Evolutionary conservation across 2,113 vertebrate species (phyloP).

Genomic region (Aphyosemion australe): DNA sequence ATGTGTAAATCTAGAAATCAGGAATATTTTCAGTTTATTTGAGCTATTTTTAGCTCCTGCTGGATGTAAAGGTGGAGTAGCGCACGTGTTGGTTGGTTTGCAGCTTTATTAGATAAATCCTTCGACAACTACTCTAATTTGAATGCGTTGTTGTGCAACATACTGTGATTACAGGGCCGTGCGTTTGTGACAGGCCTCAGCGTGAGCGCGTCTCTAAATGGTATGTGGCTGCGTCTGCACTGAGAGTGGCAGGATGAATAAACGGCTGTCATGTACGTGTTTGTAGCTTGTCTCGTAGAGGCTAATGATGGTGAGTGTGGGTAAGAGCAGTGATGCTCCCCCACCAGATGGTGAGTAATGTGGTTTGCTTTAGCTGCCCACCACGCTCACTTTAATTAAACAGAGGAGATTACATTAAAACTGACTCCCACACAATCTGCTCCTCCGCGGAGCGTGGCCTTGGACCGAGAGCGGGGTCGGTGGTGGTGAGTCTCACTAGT

Average conservation of each 20-base stretch:
- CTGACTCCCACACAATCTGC: conserved; percentile 67
- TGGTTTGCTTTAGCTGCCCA: conserved; percentile 71
- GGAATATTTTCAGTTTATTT: not conserved
- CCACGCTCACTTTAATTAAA: conserved; percentile 76
- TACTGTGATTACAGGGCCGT: conserved; percentile 39
- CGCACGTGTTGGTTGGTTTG: not conserved
- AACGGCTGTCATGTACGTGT: conserved; percentile 74
- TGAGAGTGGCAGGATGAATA: conserved; percentile 70
- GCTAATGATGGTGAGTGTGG: conserved; percentile 68
- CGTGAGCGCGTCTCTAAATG: conserved; percentile 33
- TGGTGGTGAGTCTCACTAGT: conserved; percentile 25
- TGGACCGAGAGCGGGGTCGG: conserved; percentile 14
- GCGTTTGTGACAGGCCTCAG: conserved; percentile 24
- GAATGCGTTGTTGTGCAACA: not conserved
- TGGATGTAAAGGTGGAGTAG: conserved; percentile 11
- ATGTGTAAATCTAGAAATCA: not conserved
- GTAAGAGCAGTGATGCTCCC: conserved; percentile 57
- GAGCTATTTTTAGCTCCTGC: not conserved
- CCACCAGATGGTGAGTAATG: conserved; percentile 76
- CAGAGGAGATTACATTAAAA: conserved; percentile 73
- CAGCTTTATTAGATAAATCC: conserved; percentile 19
- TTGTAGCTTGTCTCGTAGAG: conserved; percentile 68
- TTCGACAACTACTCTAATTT: conserved; percentile 12
- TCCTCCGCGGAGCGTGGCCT: conserved; percentile 43
- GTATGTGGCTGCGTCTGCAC: conserved; percentile 51